These are phyloP conservation scores for Aphelocoma californica DNA, from an alignment of 2,797 vertebrate genomes.

Conservation along the genomic window DNA sequence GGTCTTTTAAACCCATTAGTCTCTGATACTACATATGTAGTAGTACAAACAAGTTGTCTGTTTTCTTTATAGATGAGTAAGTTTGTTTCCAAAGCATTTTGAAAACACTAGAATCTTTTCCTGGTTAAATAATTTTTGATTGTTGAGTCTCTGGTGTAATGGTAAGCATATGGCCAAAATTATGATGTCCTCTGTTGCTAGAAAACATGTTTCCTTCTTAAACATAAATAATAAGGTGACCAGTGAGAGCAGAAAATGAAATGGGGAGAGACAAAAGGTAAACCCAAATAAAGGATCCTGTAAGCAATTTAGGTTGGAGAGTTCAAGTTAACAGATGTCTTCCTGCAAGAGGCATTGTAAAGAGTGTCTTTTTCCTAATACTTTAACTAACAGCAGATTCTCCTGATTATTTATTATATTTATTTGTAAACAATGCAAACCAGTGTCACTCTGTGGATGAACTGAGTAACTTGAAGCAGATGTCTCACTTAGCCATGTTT, in stretches of 20 bases:
- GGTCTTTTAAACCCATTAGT: neutral
- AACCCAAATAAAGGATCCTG: neutral
- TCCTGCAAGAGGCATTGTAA: neutral
- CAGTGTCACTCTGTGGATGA: neutral
- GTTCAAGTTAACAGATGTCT: constrained; percentile 4
- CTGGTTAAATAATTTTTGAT: neutral
- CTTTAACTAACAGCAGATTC: constrained; percentile 15
- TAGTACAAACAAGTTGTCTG: neutral
- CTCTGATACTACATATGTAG: neutral
- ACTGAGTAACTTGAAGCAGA: neutral
- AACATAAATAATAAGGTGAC: constrained; percentile 4
- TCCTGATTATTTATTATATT: constrained; percentile 5
- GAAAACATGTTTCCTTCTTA: neutral
- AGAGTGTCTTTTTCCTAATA: neutral
- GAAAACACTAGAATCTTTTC: neutral
- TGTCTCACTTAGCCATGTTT: neutral
- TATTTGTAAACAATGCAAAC: constrained; percentile 12
- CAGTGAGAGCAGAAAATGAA: neutral
- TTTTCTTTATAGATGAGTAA: neutral
- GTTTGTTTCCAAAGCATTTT: neutral
- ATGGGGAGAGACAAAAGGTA: neutral
- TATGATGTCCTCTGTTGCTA: neutral
- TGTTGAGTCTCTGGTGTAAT: neutral
- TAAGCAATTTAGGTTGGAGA: neutral
- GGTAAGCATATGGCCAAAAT: neutral